Evolutionary conservation across 1,140 invertebrate genomes (phyloP), one percentile per base, ranked within the genome.

Genomic region (Drosophila tani): DNA sequence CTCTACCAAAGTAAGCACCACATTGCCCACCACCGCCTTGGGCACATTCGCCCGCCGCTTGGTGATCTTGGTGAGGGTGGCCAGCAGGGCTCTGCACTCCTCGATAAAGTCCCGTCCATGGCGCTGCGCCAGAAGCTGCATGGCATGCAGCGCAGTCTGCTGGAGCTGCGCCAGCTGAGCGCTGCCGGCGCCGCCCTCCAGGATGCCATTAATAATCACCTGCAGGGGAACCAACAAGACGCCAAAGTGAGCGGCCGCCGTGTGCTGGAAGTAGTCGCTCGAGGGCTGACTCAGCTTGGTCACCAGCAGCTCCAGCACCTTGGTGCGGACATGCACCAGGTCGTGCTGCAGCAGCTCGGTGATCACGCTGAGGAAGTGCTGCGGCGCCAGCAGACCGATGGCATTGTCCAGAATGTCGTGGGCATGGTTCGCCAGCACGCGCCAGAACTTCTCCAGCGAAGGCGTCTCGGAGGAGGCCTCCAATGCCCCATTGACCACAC

Each of bases 231-330:
- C 92, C 1, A 97, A 93, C 7, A 97, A 85, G 1, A 93, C 92
- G 14, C 94, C 93, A 15, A 97, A 83, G 53, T 95, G 81, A 4
- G 86, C 57, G 43, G 93, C 91, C 17, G 93, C 87, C 21, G 94
- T 93, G 17, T 94, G 90, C 15, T 93, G 85, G 50, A 95, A 95
- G 74, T 95, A 95, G 59, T 95, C 94, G n/a, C 94, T 92, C 40
- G 95, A 94, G 47, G 95, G 94, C 5, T 55, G 12, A 49, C 96
- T 95, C 5, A 99, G 93, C 92, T 97, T 96, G 17, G 94, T 94
- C 79, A 97, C 98, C 0, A 99, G 92, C 24, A 99, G 91, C 82
- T 98, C 97, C 93, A 98, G 94, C 1, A 96, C 95, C 92, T 97
- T 97, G 55, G 96, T 94, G 79, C 96, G 94, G 2, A 99, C 96